Conservation (phyloP, 53 echinoderm and acorn worm genomes). For the Actinopyga echinites region DNA sequence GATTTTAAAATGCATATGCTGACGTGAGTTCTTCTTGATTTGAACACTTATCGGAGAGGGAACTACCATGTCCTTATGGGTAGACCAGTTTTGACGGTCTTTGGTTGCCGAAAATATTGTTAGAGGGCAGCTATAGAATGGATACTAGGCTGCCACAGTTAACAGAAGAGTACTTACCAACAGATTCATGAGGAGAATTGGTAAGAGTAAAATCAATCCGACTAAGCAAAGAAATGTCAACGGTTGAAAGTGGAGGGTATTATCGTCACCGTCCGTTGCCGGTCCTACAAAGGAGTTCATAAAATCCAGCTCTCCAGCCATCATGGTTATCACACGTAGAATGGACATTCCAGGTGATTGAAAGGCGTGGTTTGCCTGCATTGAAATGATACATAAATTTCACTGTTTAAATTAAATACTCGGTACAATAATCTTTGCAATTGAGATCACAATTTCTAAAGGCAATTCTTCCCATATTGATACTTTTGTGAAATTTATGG, state of each 20-base stretch:
- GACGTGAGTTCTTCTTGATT: no score
- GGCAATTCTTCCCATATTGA: no score
- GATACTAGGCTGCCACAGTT: no score
- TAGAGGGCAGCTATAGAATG: no score
- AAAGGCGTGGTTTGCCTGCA: conserved; percentile 76
- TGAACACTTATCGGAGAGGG: no score
- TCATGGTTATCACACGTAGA: conserved; percentile 84
- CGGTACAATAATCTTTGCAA: not conserved
- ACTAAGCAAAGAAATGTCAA: conserved; percentile 61
- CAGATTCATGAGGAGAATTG: conserved; percentile 91
- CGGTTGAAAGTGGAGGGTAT: conserved; percentile 55
- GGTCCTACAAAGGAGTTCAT: conserved; percentile 85
- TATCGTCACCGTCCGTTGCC: conserved; percentile 35
- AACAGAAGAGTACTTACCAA: conserved; percentile 56
- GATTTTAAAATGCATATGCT: no score
- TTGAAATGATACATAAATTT: not conserved
- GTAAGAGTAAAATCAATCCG: conserved; percentile 65
- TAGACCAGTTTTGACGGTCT: no score
- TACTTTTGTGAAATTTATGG: no score
- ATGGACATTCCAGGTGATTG: conserved; percentile 48
- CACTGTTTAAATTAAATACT: not conserved
- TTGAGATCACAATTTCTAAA: not conserved
- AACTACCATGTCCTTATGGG: no score
- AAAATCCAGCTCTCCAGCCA: conserved; percentile 90
- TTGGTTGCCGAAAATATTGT: no score